These are phyloP conservation scores for Callionymus lyra DNA, from an alignment of 2,113 vertebrate genomes.

Conservation along the genomic window DNA sequence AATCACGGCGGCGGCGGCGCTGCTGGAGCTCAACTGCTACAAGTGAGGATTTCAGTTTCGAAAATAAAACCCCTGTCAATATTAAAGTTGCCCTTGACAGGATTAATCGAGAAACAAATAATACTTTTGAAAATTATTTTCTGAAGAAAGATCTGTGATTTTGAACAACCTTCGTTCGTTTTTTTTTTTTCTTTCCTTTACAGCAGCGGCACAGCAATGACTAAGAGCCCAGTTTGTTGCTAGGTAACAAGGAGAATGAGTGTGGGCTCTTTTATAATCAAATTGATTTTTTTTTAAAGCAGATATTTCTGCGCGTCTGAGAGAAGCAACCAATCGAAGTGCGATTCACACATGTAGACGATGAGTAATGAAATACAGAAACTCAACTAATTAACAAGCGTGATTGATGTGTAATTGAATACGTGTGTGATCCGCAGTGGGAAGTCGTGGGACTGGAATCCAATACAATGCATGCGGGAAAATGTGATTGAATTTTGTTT, in stretches of 20 bases:
- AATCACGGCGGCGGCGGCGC: conserved; percentile 29
- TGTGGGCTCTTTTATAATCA: conserved; percentile 68
- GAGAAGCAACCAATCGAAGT: conserved; percentile 30
- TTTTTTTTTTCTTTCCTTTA: conserved; percentile 20
- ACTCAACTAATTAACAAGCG: too few relatives aligned
- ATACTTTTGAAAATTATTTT: too few relatives aligned
- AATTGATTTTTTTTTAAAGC: conserved; percentile 52
- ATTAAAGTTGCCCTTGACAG: too few relatives aligned
- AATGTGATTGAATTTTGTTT: too few relatives aligned
- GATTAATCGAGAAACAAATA: too few relatives aligned
- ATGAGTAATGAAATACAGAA: conserved; percentile 12
- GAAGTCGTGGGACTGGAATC: too few relatives aligned
- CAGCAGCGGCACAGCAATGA: conserved; percentile 58
- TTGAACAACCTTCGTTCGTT: conserved; percentile 40
- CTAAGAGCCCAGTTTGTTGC: conserved; percentile 73
- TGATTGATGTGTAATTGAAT: too few relatives aligned
- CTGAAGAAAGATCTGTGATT: conserved; percentile 20
- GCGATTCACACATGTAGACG: conserved; percentile 21
- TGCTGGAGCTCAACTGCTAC: too few relatives aligned
- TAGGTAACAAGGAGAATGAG: conserved; percentile 75
- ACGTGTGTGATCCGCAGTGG: not conserved
- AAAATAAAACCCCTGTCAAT: too few relatives aligned
- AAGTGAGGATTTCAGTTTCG: too few relatives aligned
- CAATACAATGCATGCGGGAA: too few relatives aligned
- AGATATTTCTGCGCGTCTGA: conserved; percentile 43